A percentile compares a stretch with the other conserved stretches of the same genome.
These are phyloP conservation scores for Gandaritis pyraliata DNA, from an alignment of 2,888 invertebrate species.

Conservation along the genomic window DNA sequence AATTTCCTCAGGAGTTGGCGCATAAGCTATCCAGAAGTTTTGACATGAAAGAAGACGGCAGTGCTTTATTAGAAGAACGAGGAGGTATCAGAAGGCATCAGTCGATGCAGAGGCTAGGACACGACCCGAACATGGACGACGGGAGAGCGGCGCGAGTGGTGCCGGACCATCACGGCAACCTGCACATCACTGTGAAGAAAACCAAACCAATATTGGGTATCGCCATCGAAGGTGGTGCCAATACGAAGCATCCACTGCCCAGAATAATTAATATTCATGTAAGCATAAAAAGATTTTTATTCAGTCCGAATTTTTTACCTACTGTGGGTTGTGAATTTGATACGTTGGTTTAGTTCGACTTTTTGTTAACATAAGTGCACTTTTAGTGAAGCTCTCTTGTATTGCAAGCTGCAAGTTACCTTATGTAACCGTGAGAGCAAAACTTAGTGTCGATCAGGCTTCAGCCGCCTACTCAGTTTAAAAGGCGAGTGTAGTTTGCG, in stretches of 20 bases:
- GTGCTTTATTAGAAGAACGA: slow-evolving; percentile 87
- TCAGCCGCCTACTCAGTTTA: slow-evolving; percentile 26
- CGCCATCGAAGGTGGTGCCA: slow-evolving; percentile 98
- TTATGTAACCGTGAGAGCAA: slow-evolving; percentile 30
- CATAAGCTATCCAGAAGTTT: slow-evolving; percentile 94
- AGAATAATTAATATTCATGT: slow-evolving; percentile 98
- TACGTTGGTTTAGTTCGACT: background rate
- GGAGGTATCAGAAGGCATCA: slow-evolving; percentile 88
- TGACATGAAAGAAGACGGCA: slow-evolving; percentile 94
- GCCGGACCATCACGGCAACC: slow-evolving; percentile 94
- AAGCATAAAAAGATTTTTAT: slow-evolving; percentile 60
- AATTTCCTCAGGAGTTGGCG: slow-evolving; percentile 89
- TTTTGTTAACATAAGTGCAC: background rate
- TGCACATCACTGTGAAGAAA: slow-evolving; percentile 95
- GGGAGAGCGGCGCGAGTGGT: slow-evolving; percentile 87
- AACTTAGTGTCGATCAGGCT: slow-evolving; percentile 27
- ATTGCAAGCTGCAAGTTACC: slow-evolving; percentile 5
- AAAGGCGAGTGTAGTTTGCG: slow-evolving; percentile 35
- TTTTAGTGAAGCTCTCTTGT: background rate
- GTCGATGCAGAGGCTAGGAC: slow-evolving; percentile 90
- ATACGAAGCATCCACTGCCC: slow-evolving; percentile 97
- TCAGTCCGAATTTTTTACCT: background rate
- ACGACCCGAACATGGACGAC: slow-evolving; percentile 80
- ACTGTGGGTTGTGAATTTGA: background rate
- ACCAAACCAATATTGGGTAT: slow-evolving; percentile 97